Conservation (phyloP, 2,888 invertebrate species). For the Parthenolecanium corni region DNA sequence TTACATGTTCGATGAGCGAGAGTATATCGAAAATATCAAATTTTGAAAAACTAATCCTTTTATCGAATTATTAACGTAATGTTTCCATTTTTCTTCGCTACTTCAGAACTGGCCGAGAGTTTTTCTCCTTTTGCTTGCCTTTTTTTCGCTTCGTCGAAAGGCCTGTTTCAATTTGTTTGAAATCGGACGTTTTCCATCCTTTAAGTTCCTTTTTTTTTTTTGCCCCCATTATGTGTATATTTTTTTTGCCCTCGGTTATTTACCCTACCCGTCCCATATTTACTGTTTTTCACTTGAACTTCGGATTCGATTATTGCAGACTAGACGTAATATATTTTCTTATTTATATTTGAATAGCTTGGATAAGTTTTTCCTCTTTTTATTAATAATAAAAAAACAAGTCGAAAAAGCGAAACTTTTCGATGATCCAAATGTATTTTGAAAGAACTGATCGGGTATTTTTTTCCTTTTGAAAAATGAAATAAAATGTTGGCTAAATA, state of each 20-base stretch:
- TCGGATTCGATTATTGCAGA: too few relatives aligned
- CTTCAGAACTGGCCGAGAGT: neutral
- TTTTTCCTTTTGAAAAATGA: too few relatives aligned
- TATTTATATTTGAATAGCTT: too few relatives aligned
- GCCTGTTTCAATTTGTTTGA: neutral
- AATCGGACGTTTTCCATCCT: neutral
- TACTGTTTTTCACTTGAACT: neutral
- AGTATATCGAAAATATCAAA: neutral
- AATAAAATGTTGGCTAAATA: too few relatives aligned
- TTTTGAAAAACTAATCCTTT: neutral
- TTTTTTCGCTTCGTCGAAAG: neutral
- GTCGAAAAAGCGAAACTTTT: too few relatives aligned
- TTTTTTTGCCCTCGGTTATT: neutral
- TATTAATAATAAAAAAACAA: too few relatives aligned
- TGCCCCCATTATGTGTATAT: neutral
- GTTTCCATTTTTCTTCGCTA: neutral
- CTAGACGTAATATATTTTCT: too few relatives aligned
- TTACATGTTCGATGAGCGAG: neutral
- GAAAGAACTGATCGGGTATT: too few relatives aligned
- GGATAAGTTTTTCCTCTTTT: too few relatives aligned
- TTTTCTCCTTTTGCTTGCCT: neutral
- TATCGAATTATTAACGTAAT: conserved; percentile 1
- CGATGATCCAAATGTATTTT: too few relatives aligned
- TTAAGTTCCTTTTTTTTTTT: neutral
- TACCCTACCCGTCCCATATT: neutral